Conservation (phyloP, 1,140 invertebrate species). For the Microplitis mediator region DNA sequence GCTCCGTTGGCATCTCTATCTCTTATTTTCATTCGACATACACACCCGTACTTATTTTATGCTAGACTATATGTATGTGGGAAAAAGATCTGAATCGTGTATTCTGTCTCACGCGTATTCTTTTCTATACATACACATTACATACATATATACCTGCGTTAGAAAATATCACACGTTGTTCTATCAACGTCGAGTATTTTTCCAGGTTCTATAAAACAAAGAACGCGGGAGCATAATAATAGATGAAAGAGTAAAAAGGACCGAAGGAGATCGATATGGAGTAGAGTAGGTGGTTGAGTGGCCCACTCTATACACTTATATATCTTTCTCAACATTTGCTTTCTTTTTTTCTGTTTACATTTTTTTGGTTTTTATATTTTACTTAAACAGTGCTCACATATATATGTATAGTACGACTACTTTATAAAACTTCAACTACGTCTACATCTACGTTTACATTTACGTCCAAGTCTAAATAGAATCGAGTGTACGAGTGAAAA, state of each 20-base stretch:
- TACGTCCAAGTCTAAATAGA: too few relatives aligned
- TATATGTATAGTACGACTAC: too few relatives aligned
- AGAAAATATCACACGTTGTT: slow-evolving; percentile 10
- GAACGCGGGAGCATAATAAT: background rate
- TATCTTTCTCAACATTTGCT: too few relatives aligned
- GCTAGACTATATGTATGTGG: background rate
- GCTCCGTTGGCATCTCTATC: background rate
- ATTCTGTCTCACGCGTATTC: background rate
- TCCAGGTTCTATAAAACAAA: background rate
- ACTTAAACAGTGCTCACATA: too few relatives aligned
- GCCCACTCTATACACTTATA: too few relatives aligned
- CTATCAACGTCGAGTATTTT: background rate
- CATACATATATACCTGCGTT: background rate
- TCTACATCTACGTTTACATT: too few relatives aligned
- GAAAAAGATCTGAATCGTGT: background rate
- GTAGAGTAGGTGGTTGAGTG: background rate
- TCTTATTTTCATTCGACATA: background rate
- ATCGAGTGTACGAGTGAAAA: too few relatives aligned
- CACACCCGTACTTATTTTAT: background rate
- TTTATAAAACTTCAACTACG: too few relatives aligned
- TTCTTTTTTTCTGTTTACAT: too few relatives aligned
- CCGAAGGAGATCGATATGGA: background rate
- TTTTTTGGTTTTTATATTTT: too few relatives aligned
- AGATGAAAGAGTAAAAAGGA: background rate
- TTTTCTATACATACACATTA: background rate